Base-by-base conservation (phyloP, 2,113 vertebrate genomes). In the Odontesthes bonariensis region DNA sequence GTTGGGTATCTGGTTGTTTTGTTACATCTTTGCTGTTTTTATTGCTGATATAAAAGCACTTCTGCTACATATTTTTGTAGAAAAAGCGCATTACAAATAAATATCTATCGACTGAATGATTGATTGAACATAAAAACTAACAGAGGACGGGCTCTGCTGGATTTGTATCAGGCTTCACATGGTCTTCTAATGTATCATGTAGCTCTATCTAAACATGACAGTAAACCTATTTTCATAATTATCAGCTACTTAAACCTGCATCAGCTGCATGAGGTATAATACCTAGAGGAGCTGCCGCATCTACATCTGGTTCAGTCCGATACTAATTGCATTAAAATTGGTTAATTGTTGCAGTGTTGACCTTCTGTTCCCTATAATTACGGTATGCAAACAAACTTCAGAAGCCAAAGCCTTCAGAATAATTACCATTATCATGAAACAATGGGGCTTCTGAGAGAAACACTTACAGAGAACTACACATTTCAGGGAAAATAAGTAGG, bases 341-440 rank as follows among this genome's bases (percentile, higher is more conserved):
- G 80, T 59, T 87, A 80, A 90, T 84, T 88, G 78, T 71, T 71
- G 40, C 77, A 47, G 57, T 12, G 19, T 13, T 86, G 86, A 91
- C 88, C 89, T 86, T 64, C 84, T 82, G 76, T 77, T 86, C 70
- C 68, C 54, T n/a, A 67, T 81, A 72, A 79, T 89, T 88, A 92
- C 49, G 9, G 27, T 52, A 60, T 61, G 71, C 69, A 89, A 90
- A 85, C 84, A 83, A 79, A 81, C 74, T 77, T 75, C 75, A 82
- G 56, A 79, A 32, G 32, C 65, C 32, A 62, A 52, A 74, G 66
- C n/a, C 44, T 75, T 73, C 31, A 5, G 33, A 75, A 70, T 71
- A 72, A 81, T 74, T 63, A 77, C 16, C 23, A 67, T 70, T 73
- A 35, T 27, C 22, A 57, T 75, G 20, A 74, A 73, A 79, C 58